Percentiles rank a stretch among this genome's conserved stretches.
These are phyloP conservation scores for Geopemphigus sp. DNA, from an alignment of 1,140 invertebrate species.

Conservation along the genomic window DNA sequence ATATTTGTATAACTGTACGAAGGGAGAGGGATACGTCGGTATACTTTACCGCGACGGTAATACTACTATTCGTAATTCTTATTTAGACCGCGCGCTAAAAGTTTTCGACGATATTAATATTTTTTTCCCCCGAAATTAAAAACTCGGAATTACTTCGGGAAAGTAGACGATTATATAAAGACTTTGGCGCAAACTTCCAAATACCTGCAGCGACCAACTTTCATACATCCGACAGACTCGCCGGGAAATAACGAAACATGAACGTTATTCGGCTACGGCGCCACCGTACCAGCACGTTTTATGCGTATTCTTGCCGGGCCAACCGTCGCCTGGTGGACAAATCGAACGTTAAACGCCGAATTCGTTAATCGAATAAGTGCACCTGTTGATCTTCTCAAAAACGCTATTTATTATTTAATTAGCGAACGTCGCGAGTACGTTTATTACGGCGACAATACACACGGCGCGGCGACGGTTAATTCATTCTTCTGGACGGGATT, in stretches of 20 bases:
- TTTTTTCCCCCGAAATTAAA: background rate
- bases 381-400: too few species aligned
- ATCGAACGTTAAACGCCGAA: too few species aligned
- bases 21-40: too few species aligned
- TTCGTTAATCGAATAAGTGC: too few species aligned
- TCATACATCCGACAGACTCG: background rate
- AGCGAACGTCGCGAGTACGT: too few species aligned
- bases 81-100: background rate
- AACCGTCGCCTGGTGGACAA: too few species aligned
- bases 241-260: background rate
- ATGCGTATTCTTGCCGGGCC: too few species aligned
- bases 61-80: background rate
- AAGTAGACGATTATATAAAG: background rate
- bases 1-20: too few species aligned
- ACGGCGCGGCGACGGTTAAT: background rate
- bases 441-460: background rate
- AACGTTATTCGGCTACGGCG: too few species aligned
- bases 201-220: background rate
- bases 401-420: too few species aligned
- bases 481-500: background rate
- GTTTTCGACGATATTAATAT: background rate
- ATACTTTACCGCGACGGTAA: too few species aligned
- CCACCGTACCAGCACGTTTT: too few species aligned
- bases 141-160: background rate
- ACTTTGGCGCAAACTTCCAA: background rate